phyloP scores from a whole-genome alignment of 2,113 vertebrate genomes.

The Conger conger region DNA sequence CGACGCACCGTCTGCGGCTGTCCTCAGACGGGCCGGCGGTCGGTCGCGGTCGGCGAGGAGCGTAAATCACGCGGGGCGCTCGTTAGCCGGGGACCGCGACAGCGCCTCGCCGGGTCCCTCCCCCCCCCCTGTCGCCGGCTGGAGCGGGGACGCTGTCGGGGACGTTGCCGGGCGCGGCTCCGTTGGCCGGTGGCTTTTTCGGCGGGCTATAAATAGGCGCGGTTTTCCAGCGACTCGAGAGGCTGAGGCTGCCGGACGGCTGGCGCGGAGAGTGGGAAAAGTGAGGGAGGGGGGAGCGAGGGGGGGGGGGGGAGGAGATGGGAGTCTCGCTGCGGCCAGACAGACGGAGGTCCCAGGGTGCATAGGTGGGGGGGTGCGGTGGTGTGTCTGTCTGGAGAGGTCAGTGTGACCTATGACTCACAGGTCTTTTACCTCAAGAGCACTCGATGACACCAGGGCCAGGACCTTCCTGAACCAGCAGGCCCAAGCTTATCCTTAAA shows the following conservation, averaged over 20 bases:
- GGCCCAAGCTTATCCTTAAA: too few species aligned
- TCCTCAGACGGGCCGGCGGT: neutral
- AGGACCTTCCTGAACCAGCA: too few species aligned
- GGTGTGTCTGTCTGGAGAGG: slow-evolving; percentile 10
- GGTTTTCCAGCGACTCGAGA: slow-evolving; percentile 20
- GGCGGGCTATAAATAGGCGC: slow-evolving; percentile 19
- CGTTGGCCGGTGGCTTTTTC: neutral
- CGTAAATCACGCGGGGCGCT: neutral
- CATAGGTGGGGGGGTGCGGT: neutral
- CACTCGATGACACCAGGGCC: too few species aligned
- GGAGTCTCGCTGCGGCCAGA: slow-evolving; percentile 4
- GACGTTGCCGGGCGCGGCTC: neutral
- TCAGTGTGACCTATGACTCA: neutral
- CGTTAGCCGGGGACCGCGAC: neutral
- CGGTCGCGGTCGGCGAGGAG: neutral
- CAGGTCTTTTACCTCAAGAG: neutral
- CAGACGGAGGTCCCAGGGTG: slow-evolving; percentile 10
- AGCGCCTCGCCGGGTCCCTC: neutral
- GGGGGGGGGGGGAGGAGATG: neutral
- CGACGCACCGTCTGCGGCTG: neutral
- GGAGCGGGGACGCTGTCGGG: too few species aligned
- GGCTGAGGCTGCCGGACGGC: slow-evolving; percentile 1
- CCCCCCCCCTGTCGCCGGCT: neutral
- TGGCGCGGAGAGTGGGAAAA: slow-evolving; percentile 15
- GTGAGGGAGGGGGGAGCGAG: neutral